Evolutionary conservation across 2,113 vertebrate species (phyloP).

Genomic region (Rhinolophus ferrumequinum): DNA sequence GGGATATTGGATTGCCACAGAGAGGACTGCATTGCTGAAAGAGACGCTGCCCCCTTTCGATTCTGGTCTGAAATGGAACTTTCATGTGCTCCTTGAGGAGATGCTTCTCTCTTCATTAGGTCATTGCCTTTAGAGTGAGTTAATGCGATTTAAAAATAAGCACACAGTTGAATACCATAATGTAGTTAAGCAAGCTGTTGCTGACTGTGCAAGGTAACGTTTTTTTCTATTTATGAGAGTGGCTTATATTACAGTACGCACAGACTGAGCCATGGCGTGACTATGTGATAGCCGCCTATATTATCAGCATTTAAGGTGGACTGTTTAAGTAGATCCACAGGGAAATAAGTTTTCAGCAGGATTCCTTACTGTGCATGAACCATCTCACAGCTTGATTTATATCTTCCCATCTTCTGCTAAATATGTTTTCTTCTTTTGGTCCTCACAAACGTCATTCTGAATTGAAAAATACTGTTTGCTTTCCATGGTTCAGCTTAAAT

Average conservation of each 20-base stretch:
- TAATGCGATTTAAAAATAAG: slow-evolving; percentile 68
- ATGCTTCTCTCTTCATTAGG: slow-evolving; percentile 21
- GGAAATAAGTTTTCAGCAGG: slow-evolving; percentile 47
- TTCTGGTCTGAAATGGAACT: background rate
- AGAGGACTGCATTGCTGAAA: background rate
- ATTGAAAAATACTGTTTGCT: slow-evolving; percentile 38
- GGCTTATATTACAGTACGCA: slow-evolving; percentile 44
- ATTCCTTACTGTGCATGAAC: background rate
- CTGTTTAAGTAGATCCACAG: slow-evolving; percentile 19
- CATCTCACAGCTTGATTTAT: slow-evolving; percentile 43
- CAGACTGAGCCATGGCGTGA: slow-evolving; percentile 38
- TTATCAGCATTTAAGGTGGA: slow-evolving; percentile 51
- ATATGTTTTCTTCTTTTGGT: slow-evolving; percentile 53
- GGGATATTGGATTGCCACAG: background rate
- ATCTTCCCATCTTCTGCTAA: slow-evolving; percentile 36
- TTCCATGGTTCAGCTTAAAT: slow-evolving; percentile 16
- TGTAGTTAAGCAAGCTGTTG: slow-evolving; percentile 61
- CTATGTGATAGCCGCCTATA: background rate
- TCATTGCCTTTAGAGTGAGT: slow-evolving; percentile 23
- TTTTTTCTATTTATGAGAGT: slow-evolving; percentile 59
- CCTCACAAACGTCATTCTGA: slow-evolving; percentile 32
- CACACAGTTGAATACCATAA: slow-evolving; percentile 51
- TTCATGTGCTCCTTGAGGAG: background rate
- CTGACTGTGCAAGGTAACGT: slow-evolving; percentile 60
- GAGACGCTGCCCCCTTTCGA: background rate